phyloP scores from a whole-genome alignment of 2,113 vertebrate genomes.

The Nansenia antarctica region DNA sequence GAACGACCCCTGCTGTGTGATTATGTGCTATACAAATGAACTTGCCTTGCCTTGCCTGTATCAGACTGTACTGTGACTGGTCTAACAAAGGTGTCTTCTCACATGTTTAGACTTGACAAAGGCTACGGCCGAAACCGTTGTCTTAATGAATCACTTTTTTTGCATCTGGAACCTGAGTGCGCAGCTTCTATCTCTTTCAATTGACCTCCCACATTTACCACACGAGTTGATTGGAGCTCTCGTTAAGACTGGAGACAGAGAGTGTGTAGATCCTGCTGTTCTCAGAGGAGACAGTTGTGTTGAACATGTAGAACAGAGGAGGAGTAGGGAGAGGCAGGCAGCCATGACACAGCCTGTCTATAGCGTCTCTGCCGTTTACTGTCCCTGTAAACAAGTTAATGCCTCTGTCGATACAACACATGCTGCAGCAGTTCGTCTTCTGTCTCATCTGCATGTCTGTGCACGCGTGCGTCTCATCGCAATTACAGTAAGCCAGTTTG shows the following conservation, averaged over 20 bases:
- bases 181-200: too few species aligned
- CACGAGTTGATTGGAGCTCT: slow-evolving; percentile 62
- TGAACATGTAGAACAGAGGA: slow-evolving; percentile 28
- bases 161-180: too few species aligned
- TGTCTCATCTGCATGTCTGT: slow-evolving; percentile 10
- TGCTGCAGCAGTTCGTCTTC: too few species aligned
- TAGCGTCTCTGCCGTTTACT: slow-evolving; percentile 39
- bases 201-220: too few species aligned
- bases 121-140: too few species aligned
- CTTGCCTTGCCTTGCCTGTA: too few species aligned
- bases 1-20: too few species aligned
- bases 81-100: slow-evolving; percentile 26
- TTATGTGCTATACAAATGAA: too few species aligned
- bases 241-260: slow-evolving; percentile 56
- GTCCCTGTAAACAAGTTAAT: slow-evolving; percentile 44
- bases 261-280: slow-evolving; percentile 50
- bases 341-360: slow-evolving; percentile 36
- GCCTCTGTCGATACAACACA: slow-evolving; percentile 15
- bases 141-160: too few species aligned
- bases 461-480: not conserved
- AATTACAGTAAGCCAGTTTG: too few species aligned
- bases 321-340: slow-evolving; percentile 40
- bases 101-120: too few species aligned
- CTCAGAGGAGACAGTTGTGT: slow-evolving; percentile 17
- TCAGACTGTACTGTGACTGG: too few species aligned